Evolutionary conservation across 2,797 vertebrate species (phyloP).

Genomic region (Petrocephalus schoutedeni): DNA sequence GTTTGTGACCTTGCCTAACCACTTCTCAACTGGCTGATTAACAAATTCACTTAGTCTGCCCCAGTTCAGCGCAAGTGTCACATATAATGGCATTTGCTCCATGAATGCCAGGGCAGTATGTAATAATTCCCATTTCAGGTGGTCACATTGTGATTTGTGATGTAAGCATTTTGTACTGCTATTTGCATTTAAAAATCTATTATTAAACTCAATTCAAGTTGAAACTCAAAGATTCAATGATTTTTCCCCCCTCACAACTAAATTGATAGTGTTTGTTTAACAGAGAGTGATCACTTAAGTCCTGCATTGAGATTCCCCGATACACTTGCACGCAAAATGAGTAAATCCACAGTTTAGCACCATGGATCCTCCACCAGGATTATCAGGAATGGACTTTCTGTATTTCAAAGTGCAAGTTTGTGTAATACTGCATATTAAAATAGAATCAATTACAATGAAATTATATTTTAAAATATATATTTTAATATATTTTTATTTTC

Average conservation of each 20-base stretch:
- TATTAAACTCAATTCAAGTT: neutral
- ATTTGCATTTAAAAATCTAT: neutral
- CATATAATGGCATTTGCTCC: neutral
- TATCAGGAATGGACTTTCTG: neutral
- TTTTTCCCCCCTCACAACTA: neutral
- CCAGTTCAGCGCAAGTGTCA: neutral
- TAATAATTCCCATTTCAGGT: neutral
- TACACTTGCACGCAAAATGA: neutral
- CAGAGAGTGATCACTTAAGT: neutral
- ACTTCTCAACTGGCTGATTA: neutral
- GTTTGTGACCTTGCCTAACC: neutral
- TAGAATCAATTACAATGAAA: neutral
- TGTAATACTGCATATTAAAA: neutral
- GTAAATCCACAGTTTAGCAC: neutral
- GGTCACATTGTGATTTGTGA: neutral
- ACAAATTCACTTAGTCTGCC: neutral
- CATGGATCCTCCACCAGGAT: neutral
- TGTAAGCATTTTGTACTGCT: neutral
- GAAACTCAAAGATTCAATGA: neutral
- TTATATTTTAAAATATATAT: neutral
- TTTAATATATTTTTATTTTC: neutral
- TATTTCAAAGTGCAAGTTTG: neutral
- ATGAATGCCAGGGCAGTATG: neutral
- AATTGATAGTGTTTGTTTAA: neutral
- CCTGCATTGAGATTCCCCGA: neutral